Evolutionary conservation across 2,888 invertebrate genomes (phyloP).

Genomic region (Standfussiana lucernea): DNA sequence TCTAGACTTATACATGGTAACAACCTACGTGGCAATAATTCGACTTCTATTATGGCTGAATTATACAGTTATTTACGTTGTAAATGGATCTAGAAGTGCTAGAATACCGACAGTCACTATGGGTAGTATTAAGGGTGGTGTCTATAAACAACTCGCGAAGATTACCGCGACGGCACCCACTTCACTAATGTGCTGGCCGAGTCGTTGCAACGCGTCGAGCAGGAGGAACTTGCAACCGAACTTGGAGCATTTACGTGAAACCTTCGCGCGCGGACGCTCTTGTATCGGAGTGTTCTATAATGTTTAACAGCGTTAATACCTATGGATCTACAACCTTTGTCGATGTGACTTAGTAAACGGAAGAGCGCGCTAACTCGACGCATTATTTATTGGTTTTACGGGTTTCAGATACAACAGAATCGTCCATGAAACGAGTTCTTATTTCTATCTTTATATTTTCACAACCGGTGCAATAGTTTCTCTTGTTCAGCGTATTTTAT

Average conservation of each 20-base stretch:
- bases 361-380: neutral
- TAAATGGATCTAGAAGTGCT: slow-evolving; percentile 39
- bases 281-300: slow-evolving; percentile 91
- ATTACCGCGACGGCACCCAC: slow-evolving; percentile 79
- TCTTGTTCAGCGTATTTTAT: slow-evolving; percentile 3
- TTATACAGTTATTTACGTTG: slow-evolving; percentile 20
- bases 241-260: slow-evolving; percentile 95
- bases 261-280: slow-evolving; percentile 96
- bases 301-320: slow-evolving; percentile 36
- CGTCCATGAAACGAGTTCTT: neutral
- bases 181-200: slow-evolving; percentile 81
- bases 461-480: neutral
- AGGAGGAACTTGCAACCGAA: slow-evolving; percentile 92
- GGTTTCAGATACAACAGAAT: neutral
- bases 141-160: slow-evolving; percentile 62
- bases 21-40: slow-evolving; percentile 37
- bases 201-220: slow-evolving; percentile 84
- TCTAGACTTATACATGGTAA: slow-evolving; percentile 48
- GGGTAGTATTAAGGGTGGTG: slow-evolving; percentile 4
- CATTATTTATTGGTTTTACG: neutral
- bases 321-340: neutral
- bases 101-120: slow-evolving; percentile 39
- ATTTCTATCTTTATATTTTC: neutral
- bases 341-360: neutral
- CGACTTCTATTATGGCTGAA: slow-evolving; percentile 25